Conservation (phyloP, 2,113 vertebrate species). For the Eonycteris spelaea region DNA sequence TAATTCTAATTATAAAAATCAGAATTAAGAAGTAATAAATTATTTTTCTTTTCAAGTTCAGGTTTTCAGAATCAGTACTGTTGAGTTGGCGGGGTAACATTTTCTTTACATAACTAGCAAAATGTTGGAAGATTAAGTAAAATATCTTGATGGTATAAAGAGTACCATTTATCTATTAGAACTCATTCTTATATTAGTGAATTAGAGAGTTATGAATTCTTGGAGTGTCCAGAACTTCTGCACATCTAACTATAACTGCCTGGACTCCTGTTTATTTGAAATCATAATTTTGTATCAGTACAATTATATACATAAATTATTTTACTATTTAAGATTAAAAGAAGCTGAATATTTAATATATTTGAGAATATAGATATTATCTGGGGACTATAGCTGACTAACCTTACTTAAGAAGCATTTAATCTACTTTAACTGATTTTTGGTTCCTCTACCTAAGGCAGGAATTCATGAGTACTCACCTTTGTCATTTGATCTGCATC, state of each 20-base stretch:
- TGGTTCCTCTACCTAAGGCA: background rate
- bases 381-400: background rate
- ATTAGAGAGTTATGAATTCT: background rate
- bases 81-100: background rate
- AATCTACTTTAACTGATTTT: background rate
- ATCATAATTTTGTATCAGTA: conserved; percentile 25
- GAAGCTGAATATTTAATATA: background rate
- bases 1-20: conserved; percentile 41
- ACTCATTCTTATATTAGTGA: background rate
- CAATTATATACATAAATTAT: background rate
- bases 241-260: background rate
- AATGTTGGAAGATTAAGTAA: conserved; percentile 28
- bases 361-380: background rate
- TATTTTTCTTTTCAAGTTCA: conserved; percentile 22
- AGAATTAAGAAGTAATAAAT: conserved; percentile 39
- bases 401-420: conserved; percentile 26
- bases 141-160: background rate
- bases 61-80: background rate
- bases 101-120: background rate
- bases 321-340: conserved; percentile 4
- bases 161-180: background rate
- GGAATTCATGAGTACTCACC: conserved; percentile 80
- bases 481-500: conserved; percentile 99
- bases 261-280: background rate
- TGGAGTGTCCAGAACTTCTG: background rate